Conservation (phyloP, 1,140 invertebrate genomes). For the Calephelis virginiensis region DNA sequence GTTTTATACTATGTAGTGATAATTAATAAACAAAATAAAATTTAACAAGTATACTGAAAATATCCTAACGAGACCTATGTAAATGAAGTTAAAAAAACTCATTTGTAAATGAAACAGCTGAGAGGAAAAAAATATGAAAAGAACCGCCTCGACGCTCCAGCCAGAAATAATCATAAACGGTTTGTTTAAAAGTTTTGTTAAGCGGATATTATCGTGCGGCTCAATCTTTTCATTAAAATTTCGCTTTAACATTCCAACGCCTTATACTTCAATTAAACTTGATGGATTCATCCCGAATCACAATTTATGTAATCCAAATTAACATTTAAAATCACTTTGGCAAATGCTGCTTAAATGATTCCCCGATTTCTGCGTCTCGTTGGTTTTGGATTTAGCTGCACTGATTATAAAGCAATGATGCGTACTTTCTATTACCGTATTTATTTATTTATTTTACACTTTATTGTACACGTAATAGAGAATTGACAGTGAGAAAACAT, state of each 20-base stretch:
- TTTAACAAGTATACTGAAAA: too few relatives aligned
- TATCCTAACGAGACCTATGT: too few relatives aligned
- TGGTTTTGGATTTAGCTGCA: too few relatives aligned
- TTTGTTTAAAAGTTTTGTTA: conserved; percentile 17
- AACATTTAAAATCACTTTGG: conserved; percentile 11
- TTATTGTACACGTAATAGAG: too few relatives aligned
- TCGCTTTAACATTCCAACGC: conserved; percentile 8
- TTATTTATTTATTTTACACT: too few relatives aligned
- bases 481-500: too few relatives aligned
- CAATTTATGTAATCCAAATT: conserved; percentile 8
- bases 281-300: conserved; percentile 10
- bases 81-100: too few relatives aligned
- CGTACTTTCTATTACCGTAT: too few relatives aligned
- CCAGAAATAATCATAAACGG: conserved; percentile 13
- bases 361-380: too few relatives aligned
- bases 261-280: conserved; percentile 17
- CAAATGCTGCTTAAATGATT: background rate
- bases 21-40: too few relatives aligned
- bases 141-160: background rate
- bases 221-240: conserved; percentile 17
- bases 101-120: background rate
- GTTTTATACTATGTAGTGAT: too few relatives aligned
- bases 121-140: background rate
- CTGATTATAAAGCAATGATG: too few relatives aligned
- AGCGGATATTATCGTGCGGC: conserved; percentile 13